Conservation (phyloP, 2,797 vertebrate species). For the Gambusia yucatana region DNA sequence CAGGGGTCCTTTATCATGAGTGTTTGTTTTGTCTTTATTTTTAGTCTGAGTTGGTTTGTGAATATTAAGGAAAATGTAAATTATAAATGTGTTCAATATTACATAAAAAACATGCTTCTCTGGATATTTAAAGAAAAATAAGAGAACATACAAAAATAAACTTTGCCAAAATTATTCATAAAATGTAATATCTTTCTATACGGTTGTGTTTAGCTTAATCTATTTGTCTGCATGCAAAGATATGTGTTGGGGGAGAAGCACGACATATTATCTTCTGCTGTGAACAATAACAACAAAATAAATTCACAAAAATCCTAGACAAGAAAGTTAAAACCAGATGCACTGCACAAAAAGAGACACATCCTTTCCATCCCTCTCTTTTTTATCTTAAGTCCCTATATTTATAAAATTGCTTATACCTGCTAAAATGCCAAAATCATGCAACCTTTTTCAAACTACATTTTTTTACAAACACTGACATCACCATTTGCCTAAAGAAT, state of each 20-base stretch:
- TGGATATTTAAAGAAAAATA: background rate
- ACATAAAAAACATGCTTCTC: background rate
- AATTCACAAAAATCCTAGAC: background rate
- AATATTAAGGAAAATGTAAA: constrained; percentile 11
- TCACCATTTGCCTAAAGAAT: background rate
- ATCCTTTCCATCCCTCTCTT: background rate
- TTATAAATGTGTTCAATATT: background rate
- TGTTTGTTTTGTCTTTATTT: constrained; percentile 44
- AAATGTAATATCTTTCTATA: background rate
- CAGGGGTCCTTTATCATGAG: constrained; percentile 37
- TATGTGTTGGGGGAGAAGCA: background rate
- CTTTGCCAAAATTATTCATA: background rate
- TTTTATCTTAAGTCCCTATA: background rate
- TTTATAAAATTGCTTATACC: background rate
- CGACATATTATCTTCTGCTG: background rate
- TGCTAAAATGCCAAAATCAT: background rate
- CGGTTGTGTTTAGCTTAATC: background rate
- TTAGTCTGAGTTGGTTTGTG: constrained; percentile 12
- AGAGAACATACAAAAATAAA: background rate
- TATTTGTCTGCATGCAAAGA: background rate
- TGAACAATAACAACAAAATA: background rate
- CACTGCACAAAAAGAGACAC: background rate
- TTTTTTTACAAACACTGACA: background rate
- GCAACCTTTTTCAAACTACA: background rate
- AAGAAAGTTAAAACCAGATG: background rate